phyloP scores from a whole-genome alignment of 1,140 invertebrate species.

The Lysiphlebus fabarum region DNA sequence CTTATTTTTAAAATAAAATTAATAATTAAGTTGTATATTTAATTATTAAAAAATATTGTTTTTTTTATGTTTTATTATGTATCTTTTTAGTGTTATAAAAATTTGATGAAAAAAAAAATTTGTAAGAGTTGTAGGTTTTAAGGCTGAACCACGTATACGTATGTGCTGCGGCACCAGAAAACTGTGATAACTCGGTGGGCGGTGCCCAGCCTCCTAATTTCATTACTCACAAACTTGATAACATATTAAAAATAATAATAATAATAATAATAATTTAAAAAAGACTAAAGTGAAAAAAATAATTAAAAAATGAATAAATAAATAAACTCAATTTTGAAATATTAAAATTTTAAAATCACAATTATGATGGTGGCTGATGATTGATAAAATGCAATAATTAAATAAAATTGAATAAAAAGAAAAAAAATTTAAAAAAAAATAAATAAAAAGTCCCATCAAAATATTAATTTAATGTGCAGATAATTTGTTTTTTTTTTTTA shows the following conservation, averaged over 20 bases:
- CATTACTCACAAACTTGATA: conserved; percentile 51
- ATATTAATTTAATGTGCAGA: no score
- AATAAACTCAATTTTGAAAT: not conserved
- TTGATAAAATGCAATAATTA: not conserved
- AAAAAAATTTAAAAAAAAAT: no score
- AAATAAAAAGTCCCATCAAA: no score
- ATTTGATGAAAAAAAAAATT: conserved; percentile 27
- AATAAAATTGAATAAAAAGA: no score
- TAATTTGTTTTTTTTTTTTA: no score
- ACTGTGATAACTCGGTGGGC: conserved; percentile 58
- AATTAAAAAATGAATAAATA: conserved; percentile 22
- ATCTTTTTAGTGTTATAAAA: conserved; percentile 12
- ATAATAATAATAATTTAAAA: no score
- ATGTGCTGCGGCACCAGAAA: conserved; percentile 57
- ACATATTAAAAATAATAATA: conserved; percentile 27
- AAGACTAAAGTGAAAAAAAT: conserved; percentile 6
- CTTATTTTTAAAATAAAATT: not conserved
- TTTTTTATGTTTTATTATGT: conserved; percentile 7
- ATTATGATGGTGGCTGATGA: not conserved
- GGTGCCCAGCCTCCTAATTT: conserved; percentile 58
- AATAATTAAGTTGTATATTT: not conserved
- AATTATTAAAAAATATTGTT: not conserved
- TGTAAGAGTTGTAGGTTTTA: conserved; percentile 53
- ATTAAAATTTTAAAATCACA: no score
- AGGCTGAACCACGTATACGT: conserved; percentile 59